phyloP scores from a whole-genome alignment of 2,797 vertebrate genomes.

The Typhlichthys eigenmanni region DNA sequence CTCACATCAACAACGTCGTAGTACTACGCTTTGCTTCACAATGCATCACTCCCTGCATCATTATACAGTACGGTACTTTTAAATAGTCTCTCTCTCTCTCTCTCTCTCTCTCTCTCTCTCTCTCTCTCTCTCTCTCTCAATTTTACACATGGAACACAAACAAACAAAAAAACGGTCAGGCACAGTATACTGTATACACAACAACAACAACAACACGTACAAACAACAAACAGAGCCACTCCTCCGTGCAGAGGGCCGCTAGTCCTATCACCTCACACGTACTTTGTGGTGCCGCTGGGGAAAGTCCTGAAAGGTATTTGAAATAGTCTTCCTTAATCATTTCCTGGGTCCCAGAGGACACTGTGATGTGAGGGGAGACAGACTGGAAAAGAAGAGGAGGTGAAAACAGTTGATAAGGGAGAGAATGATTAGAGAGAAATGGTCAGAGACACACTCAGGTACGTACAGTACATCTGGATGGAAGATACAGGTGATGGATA shows the following conservation, averaged over 20 bases:
- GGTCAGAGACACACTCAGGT: background rate
- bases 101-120: background rate
- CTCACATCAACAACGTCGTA: too few relatives aligned
- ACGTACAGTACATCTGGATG: too few relatives aligned
- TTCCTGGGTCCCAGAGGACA: conserved; percentile 70
- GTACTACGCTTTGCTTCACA: too few relatives aligned
- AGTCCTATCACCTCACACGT: conserved; percentile 56
- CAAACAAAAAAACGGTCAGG: background rate
- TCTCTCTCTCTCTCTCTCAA: background rate
- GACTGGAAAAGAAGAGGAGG: conserved; percentile 10
- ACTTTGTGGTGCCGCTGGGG: conserved; percentile 68
- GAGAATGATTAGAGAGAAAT: conserved; percentile 8
- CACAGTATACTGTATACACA: background rate
- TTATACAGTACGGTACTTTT: background rate
- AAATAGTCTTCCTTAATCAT: conserved; percentile 79
- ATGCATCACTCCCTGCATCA: background rate
- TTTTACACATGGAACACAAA: background rate
- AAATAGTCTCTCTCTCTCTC: background rate
- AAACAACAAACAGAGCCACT: background rate
- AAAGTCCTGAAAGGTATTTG: conserved; percentile 78
- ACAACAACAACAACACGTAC: too few relatives aligned
- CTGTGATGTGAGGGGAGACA: conserved; percentile 50
- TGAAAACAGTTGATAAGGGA: background rate
- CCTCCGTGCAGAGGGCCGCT: conserved; percentile 20
- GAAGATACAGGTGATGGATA: too few relatives aligned